Conservation (phyloP, 2,113 vertebrate species). For the Thomomys bottae region DNA sequence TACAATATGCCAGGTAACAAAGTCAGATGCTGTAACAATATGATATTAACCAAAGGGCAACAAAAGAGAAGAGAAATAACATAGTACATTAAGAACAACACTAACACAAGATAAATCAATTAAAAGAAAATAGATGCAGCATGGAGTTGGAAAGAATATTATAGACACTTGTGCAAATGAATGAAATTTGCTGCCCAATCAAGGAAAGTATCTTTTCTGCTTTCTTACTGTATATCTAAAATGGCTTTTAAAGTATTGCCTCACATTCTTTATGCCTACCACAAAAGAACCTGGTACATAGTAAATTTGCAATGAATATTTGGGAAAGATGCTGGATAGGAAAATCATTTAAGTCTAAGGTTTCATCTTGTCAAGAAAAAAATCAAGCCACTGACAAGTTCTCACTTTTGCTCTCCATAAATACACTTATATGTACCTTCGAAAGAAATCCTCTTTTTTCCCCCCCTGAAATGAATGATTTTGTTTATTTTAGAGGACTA, state of each 20-base stretch:
- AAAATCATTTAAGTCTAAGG: background rate
- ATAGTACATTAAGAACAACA: too few relatives aligned
- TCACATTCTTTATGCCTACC: background rate
- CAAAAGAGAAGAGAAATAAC: too few relatives aligned
- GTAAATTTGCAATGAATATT: background rate
- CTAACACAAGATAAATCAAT: too few relatives aligned
- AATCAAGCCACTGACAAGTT: background rate
- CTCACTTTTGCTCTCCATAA: too few relatives aligned
- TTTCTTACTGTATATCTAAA: background rate
- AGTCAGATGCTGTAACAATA: too few relatives aligned
- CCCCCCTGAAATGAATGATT: too few relatives aligned
- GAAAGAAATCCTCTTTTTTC: too few relatives aligned
- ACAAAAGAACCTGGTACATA: background rate
- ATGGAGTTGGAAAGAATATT: background rate
- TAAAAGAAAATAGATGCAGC: slow-evolving; percentile 41
- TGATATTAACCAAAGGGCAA: too few relatives aligned
- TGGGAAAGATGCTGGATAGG: background rate
- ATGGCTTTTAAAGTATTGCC: background rate
- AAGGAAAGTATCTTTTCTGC: background rate
- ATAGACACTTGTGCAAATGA: background rate
- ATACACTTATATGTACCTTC: background rate
- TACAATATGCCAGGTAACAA: too few relatives aligned
- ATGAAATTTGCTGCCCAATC: slow-evolving; percentile 19
- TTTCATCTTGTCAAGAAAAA: background rate
- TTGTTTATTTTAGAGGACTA: too few relatives aligned